Evolutionary conservation across 1,140 invertebrate genomes (phyloP).

Genomic region (Papilio polyxenes): DNA sequence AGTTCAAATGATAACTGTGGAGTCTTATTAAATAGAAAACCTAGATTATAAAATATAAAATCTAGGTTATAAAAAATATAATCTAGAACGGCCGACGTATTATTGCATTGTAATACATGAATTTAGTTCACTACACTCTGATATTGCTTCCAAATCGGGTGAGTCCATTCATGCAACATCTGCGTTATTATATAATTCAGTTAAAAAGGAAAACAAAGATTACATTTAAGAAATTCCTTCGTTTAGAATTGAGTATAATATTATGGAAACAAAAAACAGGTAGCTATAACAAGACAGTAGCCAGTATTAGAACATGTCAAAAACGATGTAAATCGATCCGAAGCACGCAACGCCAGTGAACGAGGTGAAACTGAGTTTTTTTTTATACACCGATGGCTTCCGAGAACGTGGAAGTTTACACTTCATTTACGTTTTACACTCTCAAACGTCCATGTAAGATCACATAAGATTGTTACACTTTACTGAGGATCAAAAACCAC

Average conservation of each 20-base stretch:
- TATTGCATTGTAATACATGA: not conserved
- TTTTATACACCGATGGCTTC: slow-evolving; percentile 41
- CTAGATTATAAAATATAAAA: no score
- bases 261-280: slow-evolving; percentile 31
- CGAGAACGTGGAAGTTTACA: slow-evolving; percentile 42
- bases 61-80: no score
- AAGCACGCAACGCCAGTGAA: slow-evolving; percentile 62
- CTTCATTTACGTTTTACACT: slow-evolving; percentile 34
- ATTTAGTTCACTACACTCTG: not conserved
- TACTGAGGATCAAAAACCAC: not conserved
- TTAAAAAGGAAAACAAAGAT: not conserved
- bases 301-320: slow-evolving; percentile 59
- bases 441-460: slow-evolving; percentile 35
- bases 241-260: not conserved
- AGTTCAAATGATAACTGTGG: not conserved
- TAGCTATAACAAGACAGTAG: slow-evolving; percentile 70
- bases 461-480: slow-evolving; percentile 31
- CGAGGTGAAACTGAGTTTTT: slow-evolving; percentile 44
- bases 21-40: not conserved
- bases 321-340: slow-evolving; percentile 70
- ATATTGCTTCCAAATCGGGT: not conserved
- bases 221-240: slow-evolving; percentile 11
- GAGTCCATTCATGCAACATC: not conserved
- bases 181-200: not conserved
- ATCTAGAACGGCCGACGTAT: no score